Percentiles rank a stretch among this genome's conserved stretches.
These are phyloP conservation scores for Karalla daura DNA, from an alignment of 2,797 vertebrate species.

Conservation along the genomic window DNA sequence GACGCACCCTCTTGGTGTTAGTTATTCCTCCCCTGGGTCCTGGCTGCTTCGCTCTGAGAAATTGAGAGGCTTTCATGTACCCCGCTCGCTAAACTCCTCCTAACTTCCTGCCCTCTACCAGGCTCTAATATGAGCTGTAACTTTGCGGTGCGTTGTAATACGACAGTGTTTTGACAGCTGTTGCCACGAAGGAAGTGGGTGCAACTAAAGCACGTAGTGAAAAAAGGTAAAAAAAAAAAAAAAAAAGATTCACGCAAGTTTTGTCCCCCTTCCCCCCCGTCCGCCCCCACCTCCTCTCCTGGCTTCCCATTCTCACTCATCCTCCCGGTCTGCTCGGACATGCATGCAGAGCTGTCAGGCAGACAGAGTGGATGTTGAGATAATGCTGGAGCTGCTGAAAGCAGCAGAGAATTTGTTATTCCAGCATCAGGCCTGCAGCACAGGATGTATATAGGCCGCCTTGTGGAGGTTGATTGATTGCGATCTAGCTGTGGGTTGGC, in stretches of 20 bases:
- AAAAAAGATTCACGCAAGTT: conserved; percentile 43
- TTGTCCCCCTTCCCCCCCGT: too few species aligned
- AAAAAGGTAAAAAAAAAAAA: conserved; percentile 33
- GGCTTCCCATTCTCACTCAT: conserved; percentile 38
- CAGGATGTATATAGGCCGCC: conserved; percentile 47
- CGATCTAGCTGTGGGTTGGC: conserved; percentile 32
- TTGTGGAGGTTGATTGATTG: conserved; percentile 47
- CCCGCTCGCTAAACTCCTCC: conserved; percentile 64
- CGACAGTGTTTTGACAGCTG: conserved; percentile 90
- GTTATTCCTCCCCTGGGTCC: conserved; percentile 66
- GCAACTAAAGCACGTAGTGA: conserved; percentile 80
- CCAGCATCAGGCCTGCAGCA: conserved; percentile 36
- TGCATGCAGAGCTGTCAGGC: conserved; percentile 32
- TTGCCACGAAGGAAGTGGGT: conserved; percentile 88
- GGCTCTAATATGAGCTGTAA: conserved; percentile 83
- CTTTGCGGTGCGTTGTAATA: conserved; percentile 83
- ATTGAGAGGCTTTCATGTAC: conserved; percentile 67
- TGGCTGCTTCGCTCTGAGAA: conserved; percentile 59
- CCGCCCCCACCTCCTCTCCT: conserved; percentile 18
- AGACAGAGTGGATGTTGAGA: conserved; percentile 47
- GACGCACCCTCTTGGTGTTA: conserved; percentile 70
- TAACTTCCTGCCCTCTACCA: conserved; percentile 78
- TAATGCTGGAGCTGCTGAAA: conserved; percentile 56
- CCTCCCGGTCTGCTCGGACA: conserved; percentile 40
- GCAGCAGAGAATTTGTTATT: conserved; percentile 54